These are phyloP conservation scores for Platalea minor DNA, from an alignment of 2,797 vertebrate species.

Conservation along the genomic window DNA sequence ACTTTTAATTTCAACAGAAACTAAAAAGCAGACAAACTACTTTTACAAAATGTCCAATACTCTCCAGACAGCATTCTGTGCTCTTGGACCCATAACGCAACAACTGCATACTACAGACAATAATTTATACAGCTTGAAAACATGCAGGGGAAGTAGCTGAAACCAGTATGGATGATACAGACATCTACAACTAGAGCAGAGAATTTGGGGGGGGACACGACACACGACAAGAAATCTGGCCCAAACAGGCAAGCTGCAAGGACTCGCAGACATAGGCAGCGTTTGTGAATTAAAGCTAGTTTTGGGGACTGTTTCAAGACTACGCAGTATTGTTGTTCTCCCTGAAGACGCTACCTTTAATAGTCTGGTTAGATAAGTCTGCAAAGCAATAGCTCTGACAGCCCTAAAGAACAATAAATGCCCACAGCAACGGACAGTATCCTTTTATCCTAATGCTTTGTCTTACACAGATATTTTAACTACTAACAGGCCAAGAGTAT, in stretches of 20 bases:
- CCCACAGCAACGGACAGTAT: slow-evolving; percentile 21
- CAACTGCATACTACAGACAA: background rate
- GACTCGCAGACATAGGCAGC: background rate
- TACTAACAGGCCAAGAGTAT: slow-evolving; percentile 48
- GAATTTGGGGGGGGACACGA: background rate
- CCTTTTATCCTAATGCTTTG: slow-evolving; percentile 43
- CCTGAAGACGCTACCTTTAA: background rate
- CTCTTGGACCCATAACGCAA: background rate
- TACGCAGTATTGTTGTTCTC: background rate
- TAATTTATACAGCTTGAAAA: background rate
- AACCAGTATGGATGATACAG: background rate
- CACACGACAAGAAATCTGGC: background rate
- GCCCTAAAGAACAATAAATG: slow-evolving; percentile 23
- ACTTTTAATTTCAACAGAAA: background rate
- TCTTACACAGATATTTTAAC: slow-evolving; percentile 6
- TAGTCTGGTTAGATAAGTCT: background rate
- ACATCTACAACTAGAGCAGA: background rate
- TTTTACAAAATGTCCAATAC: background rate
- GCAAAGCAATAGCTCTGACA: background rate
- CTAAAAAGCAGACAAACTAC: background rate
- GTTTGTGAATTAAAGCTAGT: background rate
- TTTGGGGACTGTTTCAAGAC: background rate
- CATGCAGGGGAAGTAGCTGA: background rate
- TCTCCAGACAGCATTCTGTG: background rate
- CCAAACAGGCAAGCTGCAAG: background rate